Evolutionary conservation across 1,140 invertebrate species (phyloP), one percentile per base, ranked within the genome.

Genomic region (Papilio polytes): DNA sequence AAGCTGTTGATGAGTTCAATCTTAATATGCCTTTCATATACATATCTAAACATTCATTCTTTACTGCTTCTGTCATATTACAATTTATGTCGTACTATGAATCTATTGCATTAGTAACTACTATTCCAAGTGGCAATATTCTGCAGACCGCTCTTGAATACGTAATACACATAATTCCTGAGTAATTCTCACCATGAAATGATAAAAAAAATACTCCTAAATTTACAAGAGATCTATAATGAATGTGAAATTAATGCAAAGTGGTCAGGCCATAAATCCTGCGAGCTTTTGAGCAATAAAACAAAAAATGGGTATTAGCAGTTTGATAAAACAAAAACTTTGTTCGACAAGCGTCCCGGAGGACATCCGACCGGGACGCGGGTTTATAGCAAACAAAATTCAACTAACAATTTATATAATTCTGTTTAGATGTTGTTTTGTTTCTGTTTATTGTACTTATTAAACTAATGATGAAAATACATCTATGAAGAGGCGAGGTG

Each of bases 191-290:
- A 63, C 56, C 77, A 46, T 31, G 63, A 20, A 56, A 20, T 56
- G 53, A 20, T 48, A 48, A 63, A 78, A 78, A n/a, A 78, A 78
- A 78, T 66, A 44, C 3, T 36, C 36, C 53, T 66, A 66, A 84
- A 84, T 80, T 82, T 80, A 76, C 88, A 85, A 86, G 85, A 89
- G 87, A 89, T 87, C 86, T 89, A 89, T 92, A 91, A 94, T 93
- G 87, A 92, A 94, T 94, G 88, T 82, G 88, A 91, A 93, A 94
- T 93, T 93, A 93, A 94, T 94, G 89, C 91, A 90, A 92, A 93
- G 88, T 91, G 88, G 87, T 86, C 84, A 77, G 85, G 85, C 89
- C 85, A 90, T 94, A 92, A 94, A 94, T 94, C 90, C 90, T 86
- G 77, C 74, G 88, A 85, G 89, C 82, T 91, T 92, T 88, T 74